Base-by-base conservation (phyloP, 2,888 invertebrate genomes). In the Spodoptera littoralis region DNA sequence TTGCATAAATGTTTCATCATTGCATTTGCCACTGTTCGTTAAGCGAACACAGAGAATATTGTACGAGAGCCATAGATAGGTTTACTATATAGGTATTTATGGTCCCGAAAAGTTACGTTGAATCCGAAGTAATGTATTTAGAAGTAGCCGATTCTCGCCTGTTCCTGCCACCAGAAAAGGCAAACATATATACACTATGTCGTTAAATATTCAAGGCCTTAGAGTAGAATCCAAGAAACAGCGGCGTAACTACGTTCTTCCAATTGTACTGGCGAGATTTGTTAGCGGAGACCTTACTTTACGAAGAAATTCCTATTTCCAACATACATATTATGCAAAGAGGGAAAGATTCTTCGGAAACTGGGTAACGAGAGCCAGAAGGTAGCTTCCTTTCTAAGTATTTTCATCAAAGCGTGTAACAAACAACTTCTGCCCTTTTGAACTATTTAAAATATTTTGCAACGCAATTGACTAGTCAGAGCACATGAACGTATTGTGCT, bases 251-350 rank as follows among this genome's bases (percentile, higher is more conserved):
- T 18, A 50, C 36, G 49, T 53, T 57, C 53, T 57, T 65, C 65
- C 72, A 53, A 71, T 54, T 58, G 72, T 65, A 43, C 65, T 41
- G 11, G 53, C 46, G 22, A 53, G 68, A 72, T 65, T 72, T 72
- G 72, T 71, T 53, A 49, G 57, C 52, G 36, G 24, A 53, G 57
- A 64, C 71, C 71, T 63, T 55, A 63, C 52, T 65, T 52, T 57
- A 41, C 45, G 45, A 57, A 65, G 45, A 57, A 57, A 65, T 50
- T 41, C 53, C 49, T 46, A 65, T 53, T 64, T 65, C 52, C 57
- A 18, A 65, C 43, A 49, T 44, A 70, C 48, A 49, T 70, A 50
- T 46, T 70, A 54, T 58, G 66, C 56, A 68, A 53, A 71, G 48
- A 57, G 44, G 44, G 49, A 65, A 48, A 65, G 44, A 65, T 65